A percentile compares a stretch with the other conserved stretches of the same genome.
Evolutionary conservation across 2,113 vertebrate species (phyloP).

Genomic region (Corapipo altera): DNA sequence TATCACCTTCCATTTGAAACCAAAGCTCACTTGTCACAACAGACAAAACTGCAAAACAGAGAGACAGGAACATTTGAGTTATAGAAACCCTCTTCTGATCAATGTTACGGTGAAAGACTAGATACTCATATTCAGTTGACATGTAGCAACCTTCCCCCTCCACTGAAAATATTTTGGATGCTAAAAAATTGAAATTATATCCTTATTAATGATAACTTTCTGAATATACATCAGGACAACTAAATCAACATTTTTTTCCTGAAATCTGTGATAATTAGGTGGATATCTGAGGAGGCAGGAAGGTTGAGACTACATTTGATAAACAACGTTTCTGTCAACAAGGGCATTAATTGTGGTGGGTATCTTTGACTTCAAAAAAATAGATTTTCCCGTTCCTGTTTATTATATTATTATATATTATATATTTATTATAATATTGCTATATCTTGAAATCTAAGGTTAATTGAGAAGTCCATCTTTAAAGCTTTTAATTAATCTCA

Average conservation of each 20-base stretch:
- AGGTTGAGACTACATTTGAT: not conserved
- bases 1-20: conserved; percentile 23
- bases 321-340: not conserved
- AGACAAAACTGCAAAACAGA: not conserved
- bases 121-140: not conserved
- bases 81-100: not conserved
- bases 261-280: not conserved
- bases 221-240: not conserved
- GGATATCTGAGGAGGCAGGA: not conserved
- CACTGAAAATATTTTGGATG: not conserved
- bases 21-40: conserved; percentile 30
- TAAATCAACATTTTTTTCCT: not conserved
- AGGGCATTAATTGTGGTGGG: not conserved
- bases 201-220: not conserved
- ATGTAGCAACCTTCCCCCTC: not conserved
- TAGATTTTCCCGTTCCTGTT: not conserved
- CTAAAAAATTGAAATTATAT: not conserved
- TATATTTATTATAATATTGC: not conserved
- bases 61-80: not conserved
- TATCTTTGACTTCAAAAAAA: not conserved
- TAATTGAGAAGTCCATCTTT: not conserved
- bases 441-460: not conserved
- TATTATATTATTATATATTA: not conserved
- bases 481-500: not conserved
- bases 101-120: not conserved